Evolutionary conservation across 2,888 invertebrate species (phyloP).

Genomic region (Leucoma salicis): DNA sequence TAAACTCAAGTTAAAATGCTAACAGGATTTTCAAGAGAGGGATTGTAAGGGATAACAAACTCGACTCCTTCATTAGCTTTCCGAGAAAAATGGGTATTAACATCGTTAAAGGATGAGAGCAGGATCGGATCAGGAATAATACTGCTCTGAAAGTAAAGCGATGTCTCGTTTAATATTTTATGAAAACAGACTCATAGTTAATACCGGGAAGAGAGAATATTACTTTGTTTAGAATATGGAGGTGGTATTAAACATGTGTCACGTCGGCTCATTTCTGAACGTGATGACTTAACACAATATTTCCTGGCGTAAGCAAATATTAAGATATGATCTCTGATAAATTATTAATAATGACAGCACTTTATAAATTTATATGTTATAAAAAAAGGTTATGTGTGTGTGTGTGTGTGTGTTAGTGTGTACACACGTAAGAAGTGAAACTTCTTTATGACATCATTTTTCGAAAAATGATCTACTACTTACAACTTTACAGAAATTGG

Average conservation of each 20-base stretch:
- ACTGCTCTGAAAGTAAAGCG: constrained; percentile 1
- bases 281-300: too few relatives aligned
- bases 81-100: constrained; percentile 14
- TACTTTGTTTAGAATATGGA: neutral
- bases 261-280: neutral
- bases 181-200: constrained; percentile 4
- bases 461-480: too few relatives aligned
- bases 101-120: constrained; percentile 9
- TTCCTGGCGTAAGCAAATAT: too few relatives aligned
- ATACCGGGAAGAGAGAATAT: too few relatives aligned
- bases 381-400: too few relatives aligned
- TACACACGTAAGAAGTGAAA: too few relatives aligned
- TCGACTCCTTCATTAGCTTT: constrained; percentile 10
- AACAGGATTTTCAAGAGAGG: constrained; percentile 9
- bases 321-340: too few relatives aligned
- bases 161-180: neutral
- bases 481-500: too few relatives aligned
- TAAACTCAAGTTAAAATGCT: constrained; percentile 3
- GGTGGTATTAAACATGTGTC: neutral
- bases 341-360: too few relatives aligned
- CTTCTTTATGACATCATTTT: too few relatives aligned
- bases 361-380: too few relatives aligned
- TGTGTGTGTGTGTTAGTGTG: too few relatives aligned
- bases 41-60: constrained; percentile 10
- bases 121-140: constrained; percentile 10